Base-by-base conservation (phyloP, 2,113 vertebrate species). In the Tichodroma muraria region DNA sequence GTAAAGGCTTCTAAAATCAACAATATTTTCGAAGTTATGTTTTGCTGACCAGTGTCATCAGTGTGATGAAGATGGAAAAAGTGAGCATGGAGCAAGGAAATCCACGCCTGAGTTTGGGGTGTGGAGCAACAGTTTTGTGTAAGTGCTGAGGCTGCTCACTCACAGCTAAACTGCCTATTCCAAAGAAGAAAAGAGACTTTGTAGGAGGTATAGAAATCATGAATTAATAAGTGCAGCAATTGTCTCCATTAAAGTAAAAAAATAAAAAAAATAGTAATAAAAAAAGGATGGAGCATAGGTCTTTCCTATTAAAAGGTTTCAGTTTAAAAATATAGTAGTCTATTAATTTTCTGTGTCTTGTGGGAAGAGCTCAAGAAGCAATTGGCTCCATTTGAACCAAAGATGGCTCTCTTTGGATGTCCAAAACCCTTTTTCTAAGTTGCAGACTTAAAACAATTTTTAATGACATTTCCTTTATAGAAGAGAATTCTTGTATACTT, bases 251-350 rank as follows among this genome's bases (percentile, higher is more conserved):
- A 3, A 38, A 59, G n/a, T n/a, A n/a, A 25, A 35, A 53, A 25
- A n/a, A 20, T 49, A 40, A 33, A 14, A 21, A 15, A 33, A 15
- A 54, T 8, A 31, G n/a, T n/a, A n/a, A n/a, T n/a, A n/a, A n/a
- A n/a, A n/a, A 16, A 15, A 33, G 10, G 11, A 40, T 0, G 0
- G 27, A 31, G 10, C 30, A 1, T 17, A 27, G 12, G 8, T 0
- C 56, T 89, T 92, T 47, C 1, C 33, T 38, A 56, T 61, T 30
- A 47, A 81, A 69, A 91, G 16, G 8, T n/a, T 91, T 82, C 8
- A 22, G 4, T 69, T 85, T 49, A n/a, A 76, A 93, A 90, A 31
- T 42, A 40, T 0, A 70, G 9, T 37, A 75, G 18, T 68, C 2
- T n/a, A 12, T 76, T 92, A 25, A 49, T 72, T 85, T 83, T 72